Conservation (phyloP, 2,888 invertebrate species). For the Meandrusa payeni region DNA sequence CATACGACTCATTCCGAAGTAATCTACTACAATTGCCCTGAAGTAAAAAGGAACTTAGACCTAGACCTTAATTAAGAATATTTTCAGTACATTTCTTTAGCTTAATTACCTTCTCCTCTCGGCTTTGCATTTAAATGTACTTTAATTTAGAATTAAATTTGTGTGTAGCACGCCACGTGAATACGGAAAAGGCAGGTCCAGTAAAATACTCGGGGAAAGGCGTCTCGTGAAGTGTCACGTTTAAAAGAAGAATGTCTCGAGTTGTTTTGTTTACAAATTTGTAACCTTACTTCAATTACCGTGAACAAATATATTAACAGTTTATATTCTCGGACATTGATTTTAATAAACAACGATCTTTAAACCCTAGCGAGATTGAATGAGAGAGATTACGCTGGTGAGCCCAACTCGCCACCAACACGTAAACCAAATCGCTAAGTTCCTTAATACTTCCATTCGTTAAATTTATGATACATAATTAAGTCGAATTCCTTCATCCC, state of each 20-base stretch:
- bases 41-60: slow-evolving; percentile 21
- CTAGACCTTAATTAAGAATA: slow-evolving; percentile 53
- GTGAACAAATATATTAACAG: not conserved
- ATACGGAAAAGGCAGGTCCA: slow-evolving; percentile 29
- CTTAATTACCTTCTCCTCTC: slow-evolving; percentile 58
- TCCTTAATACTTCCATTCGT: too few species aligned
- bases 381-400: too few species aligned
- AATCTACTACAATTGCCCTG: slow-evolving; percentile 10
- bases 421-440: too few species aligned
- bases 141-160: slow-evolving; percentile 65
- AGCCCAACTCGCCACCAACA: too few species aligned
- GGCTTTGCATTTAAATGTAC: slow-evolving; percentile 75
- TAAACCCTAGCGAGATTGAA: too few species aligned
- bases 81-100: slow-evolving; percentile 60
- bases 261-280: not conserved
- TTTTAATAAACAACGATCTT: too few species aligned
- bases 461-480: too few species aligned
- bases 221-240: slow-evolving; percentile 28
- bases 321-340: too few species aligned
- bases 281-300: too few species aligned
- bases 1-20: slow-evolving; percentile 1
- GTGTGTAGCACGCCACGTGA: slow-evolving; percentile 44
- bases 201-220: slow-evolving; percentile 26
- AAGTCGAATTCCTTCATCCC: too few species aligned
- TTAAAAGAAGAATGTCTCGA: slow-evolving; percentile 4